phyloP scores from a whole-genome alignment of 1,140 invertebrate species.

The Rhynchophorus ferrugineus region DNA sequence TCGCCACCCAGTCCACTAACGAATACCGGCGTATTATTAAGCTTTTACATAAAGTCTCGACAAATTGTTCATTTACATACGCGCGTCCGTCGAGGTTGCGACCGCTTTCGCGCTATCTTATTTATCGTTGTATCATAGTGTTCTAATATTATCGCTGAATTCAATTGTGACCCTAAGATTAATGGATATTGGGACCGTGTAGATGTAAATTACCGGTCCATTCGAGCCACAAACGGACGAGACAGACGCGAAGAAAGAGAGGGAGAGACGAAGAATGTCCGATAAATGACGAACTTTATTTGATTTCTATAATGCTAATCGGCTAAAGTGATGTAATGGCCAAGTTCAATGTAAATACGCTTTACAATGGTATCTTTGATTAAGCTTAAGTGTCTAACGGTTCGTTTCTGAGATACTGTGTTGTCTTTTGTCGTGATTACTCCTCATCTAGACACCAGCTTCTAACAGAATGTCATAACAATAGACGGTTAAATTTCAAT shows the following conservation, averaged over 20 bases:
- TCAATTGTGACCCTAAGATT: background rate
- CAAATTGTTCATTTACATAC: constrained; percentile 3
- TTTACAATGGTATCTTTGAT: background rate
- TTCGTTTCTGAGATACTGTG: too few species aligned
- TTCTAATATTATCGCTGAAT: background rate
- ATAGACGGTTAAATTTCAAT: too few species aligned
- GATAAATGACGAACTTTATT: too few species aligned
- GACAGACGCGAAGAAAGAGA: background rate
- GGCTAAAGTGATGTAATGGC: background rate
- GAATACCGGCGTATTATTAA: background rate
- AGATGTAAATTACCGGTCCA: background rate
- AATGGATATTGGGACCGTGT: background rate
- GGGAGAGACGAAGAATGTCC: too few species aligned
- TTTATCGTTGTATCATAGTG: background rate
- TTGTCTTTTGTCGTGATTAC: too few species aligned
- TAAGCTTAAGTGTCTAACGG: background rate
- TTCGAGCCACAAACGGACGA: background rate
- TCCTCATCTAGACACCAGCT: too few species aligned
- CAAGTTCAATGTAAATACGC: background rate
- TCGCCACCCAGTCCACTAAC: background rate
- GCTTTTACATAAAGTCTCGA: background rate
- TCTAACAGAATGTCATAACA: too few species aligned
- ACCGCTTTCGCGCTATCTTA: background rate
- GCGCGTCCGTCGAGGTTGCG: background rate
- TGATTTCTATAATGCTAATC: background rate